phyloP scores from a whole-genome alignment of 2,888 invertebrate genomes.

The Microctonus brassicae region DNA sequence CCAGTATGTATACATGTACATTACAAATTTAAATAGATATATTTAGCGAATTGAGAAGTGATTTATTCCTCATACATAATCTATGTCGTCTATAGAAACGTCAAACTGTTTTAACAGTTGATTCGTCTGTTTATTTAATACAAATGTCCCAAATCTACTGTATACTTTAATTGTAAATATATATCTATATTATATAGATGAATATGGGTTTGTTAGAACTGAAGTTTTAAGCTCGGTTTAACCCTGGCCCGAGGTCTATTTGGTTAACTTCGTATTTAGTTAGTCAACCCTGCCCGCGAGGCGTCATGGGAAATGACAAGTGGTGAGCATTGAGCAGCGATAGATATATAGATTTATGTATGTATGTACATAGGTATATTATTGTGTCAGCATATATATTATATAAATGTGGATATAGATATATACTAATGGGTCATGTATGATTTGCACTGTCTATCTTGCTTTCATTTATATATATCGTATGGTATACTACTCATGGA shows the following conservation, averaged over 20 bases:
- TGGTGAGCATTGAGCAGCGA: conserved; percentile 52
- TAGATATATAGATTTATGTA: conserved; percentile 19
- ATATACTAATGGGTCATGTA: conserved; percentile 9
- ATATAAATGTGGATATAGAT: too few relatives aligned
- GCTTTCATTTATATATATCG: background rate
- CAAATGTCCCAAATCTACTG: conserved; percentile 8
- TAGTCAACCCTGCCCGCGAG: conserved; percentile 67
- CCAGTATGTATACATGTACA: too few relatives aligned
- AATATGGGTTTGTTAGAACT: conserved; percentile 11
- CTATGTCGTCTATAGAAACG: background rate
- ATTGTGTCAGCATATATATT: too few relatives aligned
- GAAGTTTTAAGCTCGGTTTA: conserved; percentile 63
- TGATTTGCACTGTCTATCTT: background rate
- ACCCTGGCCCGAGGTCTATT: conserved; percentile 66
- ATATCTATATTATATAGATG: background rate
- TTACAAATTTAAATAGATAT: too few relatives aligned
- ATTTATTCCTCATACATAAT: conserved; percentile 11
- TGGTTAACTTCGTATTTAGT: conserved; percentile 68
- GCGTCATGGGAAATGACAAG: conserved; percentile 68
- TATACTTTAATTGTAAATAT: background rate
- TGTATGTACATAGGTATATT: conserved; percentile 29
- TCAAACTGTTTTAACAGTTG: conserved; percentile 65
- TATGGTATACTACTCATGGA: conserved; percentile 20
- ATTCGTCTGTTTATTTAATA: conserved; percentile 55
- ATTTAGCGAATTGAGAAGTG: too few relatives aligned